Base-by-base conservation (phyloP, 2,113 vertebrate species). In the Ptilorrhoa leucosticta region DNA sequence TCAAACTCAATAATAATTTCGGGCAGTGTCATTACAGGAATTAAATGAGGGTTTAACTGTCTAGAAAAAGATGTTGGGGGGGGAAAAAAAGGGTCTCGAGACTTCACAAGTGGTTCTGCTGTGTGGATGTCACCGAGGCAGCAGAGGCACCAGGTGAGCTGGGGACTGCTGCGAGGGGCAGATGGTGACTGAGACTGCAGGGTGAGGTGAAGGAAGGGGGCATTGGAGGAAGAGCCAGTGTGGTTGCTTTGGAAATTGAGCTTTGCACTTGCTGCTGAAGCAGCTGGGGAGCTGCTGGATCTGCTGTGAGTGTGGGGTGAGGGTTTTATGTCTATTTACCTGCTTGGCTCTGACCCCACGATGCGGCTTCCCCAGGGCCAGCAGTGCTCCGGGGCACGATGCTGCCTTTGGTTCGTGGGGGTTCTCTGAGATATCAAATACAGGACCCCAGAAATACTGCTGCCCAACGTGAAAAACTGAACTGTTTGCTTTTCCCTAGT, bases 1-100 rank as follows among this genome's bases (percentile, higher is more conserved):
- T 82, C 70, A 53, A 71, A 75, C 71, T 80, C 80, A n/a, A 58
- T 86, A 85, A 66, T 58, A n/a, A 82, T 97, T 95, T 68, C 75
- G 90, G 75, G 31, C n/a, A 33, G 72, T 64, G 82, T 89, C 64
- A 47, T 96, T 93, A 85, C n/a, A 3, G 1, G 85, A 70, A 83
- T 91, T 92, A 93, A 88, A 90, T 26, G 68, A 81, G 54, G 20
- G 37, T 31, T 76, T 89, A 87, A 86, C 53, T 81, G 65, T 82
- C 60, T 64, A 88, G 87, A 81, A 93, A 91, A 92, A 77, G 26
- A 21, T 48, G 19, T 40, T 68, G 68, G 47, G 54, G 20, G 2
- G 2, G 13, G 24, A 35, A 68, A 78, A 87, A 78, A 50, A 2
- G n/a, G 7, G 20, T 83, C 37, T 81, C 51, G 31, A 64, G 68